Percentiles rank a stretch among this genome's conserved stretches.
Evolutionary conservation across 2,797 vertebrate genomes (phyloP).

Genomic region (Brachyalestes nurse): DNA sequence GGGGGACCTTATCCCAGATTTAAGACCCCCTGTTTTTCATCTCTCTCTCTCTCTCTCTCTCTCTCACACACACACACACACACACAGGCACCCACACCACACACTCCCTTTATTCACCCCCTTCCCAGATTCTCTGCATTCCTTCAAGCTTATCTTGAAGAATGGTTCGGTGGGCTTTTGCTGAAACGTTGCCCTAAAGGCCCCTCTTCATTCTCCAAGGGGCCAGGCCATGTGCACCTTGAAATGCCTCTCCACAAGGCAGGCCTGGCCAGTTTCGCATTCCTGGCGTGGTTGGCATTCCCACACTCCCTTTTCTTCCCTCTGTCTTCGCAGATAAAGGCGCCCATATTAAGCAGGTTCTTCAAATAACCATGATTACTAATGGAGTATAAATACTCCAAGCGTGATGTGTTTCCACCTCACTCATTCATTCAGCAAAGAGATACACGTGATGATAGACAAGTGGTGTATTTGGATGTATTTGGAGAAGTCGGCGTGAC

Average conservation of each 20-base stretch:
- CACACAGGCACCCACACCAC: constrained; percentile 40
- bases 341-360: constrained; percentile 62
- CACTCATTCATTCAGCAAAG: not conserved
- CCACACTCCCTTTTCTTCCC: constrained; percentile 44
- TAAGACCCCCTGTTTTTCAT: constrained; percentile 59
- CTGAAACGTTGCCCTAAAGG: constrained; percentile 76
- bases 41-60: constrained; percentile 37
- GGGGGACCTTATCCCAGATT: constrained; percentile 50
- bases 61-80: constrained; percentile 43
- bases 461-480: not conserved
- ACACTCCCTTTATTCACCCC: constrained; percentile 55
- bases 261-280: constrained; percentile 75
- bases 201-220: constrained; percentile 72
- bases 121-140: constrained; percentile 81
- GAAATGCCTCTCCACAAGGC: constrained; percentile 77
- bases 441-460: not conserved
- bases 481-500: not conserved
- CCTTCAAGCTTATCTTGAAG: constrained; percentile 86
- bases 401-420: not conserved
- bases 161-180: constrained; percentile 76
- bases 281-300: constrained; percentile 79
- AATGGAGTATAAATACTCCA: not conserved
- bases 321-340: constrained; percentile 70
- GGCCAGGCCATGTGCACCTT: constrained; percentile 72
- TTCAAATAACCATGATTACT: constrained; percentile 19